Evolutionary conservation across 1,140 invertebrate genomes (phyloP).

Genomic region (Drosophila simulans): DNA sequence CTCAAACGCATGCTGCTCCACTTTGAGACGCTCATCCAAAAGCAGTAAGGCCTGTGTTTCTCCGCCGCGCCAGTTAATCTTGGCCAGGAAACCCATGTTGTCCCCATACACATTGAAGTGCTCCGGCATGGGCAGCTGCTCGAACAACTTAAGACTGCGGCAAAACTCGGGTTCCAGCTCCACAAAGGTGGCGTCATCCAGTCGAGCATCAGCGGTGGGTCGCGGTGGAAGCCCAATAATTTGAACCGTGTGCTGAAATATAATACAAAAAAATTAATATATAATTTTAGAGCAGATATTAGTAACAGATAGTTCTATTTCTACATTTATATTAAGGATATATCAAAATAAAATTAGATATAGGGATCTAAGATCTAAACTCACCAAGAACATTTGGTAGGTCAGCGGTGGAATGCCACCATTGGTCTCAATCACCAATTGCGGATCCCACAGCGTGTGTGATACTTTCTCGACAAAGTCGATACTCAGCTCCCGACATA

Average conservation of each 20-base stretch:
- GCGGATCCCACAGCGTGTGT: conserved; percentile 90
- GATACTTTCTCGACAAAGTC: conserved; percentile 87
- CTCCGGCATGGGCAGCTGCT: conserved; percentile 86
- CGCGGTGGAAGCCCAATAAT: conserved; percentile 88
- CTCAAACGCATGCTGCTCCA: conserved; percentile 87
- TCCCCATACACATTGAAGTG: conserved; percentile 87
- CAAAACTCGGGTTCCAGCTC: conserved; percentile 84
- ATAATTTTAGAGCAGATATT: too few species aligned
- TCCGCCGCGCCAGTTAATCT: conserved; percentile 87
- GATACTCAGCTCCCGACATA: conserved; percentile 87
- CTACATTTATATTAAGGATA: too few species aligned
- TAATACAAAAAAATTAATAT: too few species aligned
- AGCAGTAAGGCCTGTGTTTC: conserved; percentile 88
- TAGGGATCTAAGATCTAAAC: background rate
- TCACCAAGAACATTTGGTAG: conserved; percentile 90
- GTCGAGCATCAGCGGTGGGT: conserved; percentile 86
- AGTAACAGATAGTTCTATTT: too few species aligned
- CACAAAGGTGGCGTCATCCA: conserved; percentile 85
- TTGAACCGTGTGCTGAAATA: conserved; percentile 86
- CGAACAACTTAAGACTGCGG: conserved; percentile 85
- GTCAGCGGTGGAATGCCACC: conserved; percentile 90
- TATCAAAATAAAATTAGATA: too few species aligned
- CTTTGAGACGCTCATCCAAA: conserved; percentile 85
- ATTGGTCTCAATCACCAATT: conserved; percentile 88
- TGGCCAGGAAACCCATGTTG: conserved; percentile 71